These are phyloP conservation scores for Stegastes partitus DNA, from an alignment of 2,113 vertebrate species.

Conservation along the genomic window DNA sequence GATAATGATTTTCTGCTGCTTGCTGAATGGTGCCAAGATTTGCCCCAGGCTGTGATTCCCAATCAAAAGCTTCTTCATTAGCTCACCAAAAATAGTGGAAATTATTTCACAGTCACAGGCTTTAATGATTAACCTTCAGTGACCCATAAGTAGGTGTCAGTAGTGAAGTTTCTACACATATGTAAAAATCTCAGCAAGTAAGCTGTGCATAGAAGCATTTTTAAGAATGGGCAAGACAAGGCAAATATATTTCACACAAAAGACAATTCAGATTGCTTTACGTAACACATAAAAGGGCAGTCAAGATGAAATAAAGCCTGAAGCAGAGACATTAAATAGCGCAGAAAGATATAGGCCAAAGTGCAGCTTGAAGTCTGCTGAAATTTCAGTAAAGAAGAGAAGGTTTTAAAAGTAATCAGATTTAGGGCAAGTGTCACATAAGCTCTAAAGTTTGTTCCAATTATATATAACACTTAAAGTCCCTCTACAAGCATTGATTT, in stretches of 20 bases:
- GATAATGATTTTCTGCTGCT: neutral
- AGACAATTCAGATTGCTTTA: neutral
- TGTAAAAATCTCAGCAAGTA: neutral
- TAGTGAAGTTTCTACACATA: conserved; percentile 16
- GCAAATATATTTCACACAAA: conserved; percentile 12
- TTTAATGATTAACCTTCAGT: conserved; percentile 1
- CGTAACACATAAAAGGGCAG: conserved; percentile 20
- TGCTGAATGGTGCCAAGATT: conserved; percentile 28
- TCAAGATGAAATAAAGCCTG: conserved; percentile 18
- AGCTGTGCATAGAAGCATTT: neutral
- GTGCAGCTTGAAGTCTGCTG: conserved; percentile 13
- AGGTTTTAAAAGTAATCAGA: neutral
- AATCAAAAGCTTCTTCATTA: conserved; percentile 13
- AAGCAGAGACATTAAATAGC: conserved; percentile 15
- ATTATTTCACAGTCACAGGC: neutral
- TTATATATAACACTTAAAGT: neutral
- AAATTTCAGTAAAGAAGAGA: neutral
- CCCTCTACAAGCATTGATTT: no score
- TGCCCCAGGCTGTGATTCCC: conserved; percentile 17
- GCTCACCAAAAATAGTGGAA: conserved; percentile 3
- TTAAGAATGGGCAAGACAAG: neutral
- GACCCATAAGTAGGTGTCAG: neutral
- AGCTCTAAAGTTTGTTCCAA: neutral
- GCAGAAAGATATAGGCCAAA: conserved; percentile 14
- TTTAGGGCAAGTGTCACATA: conserved; percentile 1